phyloP scores from a whole-genome alignment of 1,140 invertebrate genomes.

The Teleogryllus occipitalis region DNA sequence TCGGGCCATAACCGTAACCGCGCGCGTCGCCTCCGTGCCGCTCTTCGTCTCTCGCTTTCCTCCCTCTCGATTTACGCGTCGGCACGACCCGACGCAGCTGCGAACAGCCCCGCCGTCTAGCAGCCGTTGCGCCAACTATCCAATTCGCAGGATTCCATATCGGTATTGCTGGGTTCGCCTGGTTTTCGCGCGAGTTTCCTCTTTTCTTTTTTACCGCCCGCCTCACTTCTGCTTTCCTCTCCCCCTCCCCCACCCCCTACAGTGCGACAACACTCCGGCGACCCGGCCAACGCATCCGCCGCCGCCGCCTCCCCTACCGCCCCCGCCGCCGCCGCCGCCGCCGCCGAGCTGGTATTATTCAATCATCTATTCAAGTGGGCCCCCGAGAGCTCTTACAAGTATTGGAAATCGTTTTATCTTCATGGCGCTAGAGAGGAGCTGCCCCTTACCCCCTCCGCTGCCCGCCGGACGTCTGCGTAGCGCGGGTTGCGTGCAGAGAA shows the following conservation, averaged over 20 bases:
- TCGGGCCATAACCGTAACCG: no score
- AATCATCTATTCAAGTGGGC: not conserved
- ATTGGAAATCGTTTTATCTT: slow-evolving; percentile 5
- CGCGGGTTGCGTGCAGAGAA: no score
- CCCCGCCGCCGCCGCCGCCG: no score
- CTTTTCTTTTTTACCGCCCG: not conserved
- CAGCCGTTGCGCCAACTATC: not conserved
- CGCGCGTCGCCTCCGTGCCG: no score
- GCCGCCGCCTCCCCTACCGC: not conserved
- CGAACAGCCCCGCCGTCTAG: not conserved
- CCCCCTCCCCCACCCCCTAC: not conserved
- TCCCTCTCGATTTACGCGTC: no score
- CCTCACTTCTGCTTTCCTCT: not conserved
- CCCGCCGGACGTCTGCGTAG: no score
- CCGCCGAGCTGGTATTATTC: not conserved
- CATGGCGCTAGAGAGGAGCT: not conserved
- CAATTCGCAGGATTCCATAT: not conserved
- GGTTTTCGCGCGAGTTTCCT: not conserved
- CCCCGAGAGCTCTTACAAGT: not conserved
- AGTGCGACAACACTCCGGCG: not conserved
- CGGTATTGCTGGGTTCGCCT: not conserved
- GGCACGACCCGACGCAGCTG: not conserved
- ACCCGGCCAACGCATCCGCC: not conserved
- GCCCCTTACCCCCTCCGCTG: not conserved
- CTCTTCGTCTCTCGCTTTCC: no score